Evolutionary conservation across 2,888 invertebrate species (phyloP).

Genomic region (Cataglyphis albicans): DNA sequence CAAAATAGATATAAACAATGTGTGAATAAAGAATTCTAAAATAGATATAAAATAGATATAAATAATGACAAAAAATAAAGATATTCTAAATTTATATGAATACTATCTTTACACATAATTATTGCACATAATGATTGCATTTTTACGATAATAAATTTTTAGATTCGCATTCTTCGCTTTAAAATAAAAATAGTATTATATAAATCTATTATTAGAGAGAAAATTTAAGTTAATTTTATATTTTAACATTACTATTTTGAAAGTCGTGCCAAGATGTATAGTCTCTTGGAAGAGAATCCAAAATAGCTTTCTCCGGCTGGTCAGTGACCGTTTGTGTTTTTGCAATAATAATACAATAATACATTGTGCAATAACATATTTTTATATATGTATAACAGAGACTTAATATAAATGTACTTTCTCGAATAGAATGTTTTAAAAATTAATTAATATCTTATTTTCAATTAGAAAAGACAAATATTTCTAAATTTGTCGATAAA

Average conservation of each 20-base stretch:
- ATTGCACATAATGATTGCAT: not conserved
- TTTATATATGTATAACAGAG: not conserved
- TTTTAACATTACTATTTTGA: slow-evolving; percentile 73
- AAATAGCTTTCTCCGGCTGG: slow-evolving; percentile 71
- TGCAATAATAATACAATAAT: slow-evolving; percentile 51
- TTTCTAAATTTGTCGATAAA: not conserved
- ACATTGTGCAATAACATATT: slow-evolving; percentile 5
- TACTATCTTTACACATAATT: not conserved
- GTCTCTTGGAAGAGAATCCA: slow-evolving; percentile 67
- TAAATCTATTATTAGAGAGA: slow-evolving; percentile 42
- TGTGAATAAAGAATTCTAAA: not conserved
- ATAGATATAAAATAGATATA: not conserved
- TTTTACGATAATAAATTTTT: not conserved
- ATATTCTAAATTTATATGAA: not conserved
- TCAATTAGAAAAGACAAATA: not conserved
- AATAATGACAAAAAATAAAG: too few relatives aligned
- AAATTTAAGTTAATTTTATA: slow-evolving; percentile 68
- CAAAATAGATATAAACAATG: slow-evolving; percentile 4
- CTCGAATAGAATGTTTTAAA: not conserved
- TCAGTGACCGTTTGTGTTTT: slow-evolving; percentile 72
- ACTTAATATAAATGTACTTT: not conserved
- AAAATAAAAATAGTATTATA: slow-evolving; percentile 7
- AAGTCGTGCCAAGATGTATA: slow-evolving; percentile 68
- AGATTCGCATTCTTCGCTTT: not conserved
- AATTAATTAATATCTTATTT: not conserved